Evolutionary conservation across 2,113 vertebrate species (phyloP), one percentile per base, ranked within the genome.

Genomic region (Petromus typicus): DNA sequence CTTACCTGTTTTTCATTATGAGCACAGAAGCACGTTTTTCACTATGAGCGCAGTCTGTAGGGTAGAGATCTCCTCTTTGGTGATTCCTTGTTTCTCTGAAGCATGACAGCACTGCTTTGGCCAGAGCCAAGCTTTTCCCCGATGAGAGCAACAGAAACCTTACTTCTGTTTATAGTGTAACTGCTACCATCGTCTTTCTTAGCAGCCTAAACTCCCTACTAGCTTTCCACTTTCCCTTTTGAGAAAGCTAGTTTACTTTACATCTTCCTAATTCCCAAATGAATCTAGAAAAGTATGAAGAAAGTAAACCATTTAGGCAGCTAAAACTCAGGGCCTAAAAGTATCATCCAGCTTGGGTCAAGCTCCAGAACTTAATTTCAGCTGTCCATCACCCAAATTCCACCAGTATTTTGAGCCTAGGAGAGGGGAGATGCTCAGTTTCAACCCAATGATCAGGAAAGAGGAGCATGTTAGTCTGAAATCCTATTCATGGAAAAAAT

Each of bases 341-440:
- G 25, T 73, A 81, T 51, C 45, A 76, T 34, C 73, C 51, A 17
- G 54, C 51, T 86, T 81, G 51, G 10, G 45, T 86, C 51, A 83
- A 89, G 5, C 80, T 71, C 48, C 27, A 25, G 45, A 34, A 75
- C 37, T 89, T 27, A 13, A 25, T 90, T 91, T 85, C 27, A 86
- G 91, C 79, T 78, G 3, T 54, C 30, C 69, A 32, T 89, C 82
- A 88, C 6, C 69, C 86, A 95, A 96, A 86, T 84, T 67, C 59
- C 34, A 1, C 37, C 30, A 13, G 23, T 51, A 9, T 61, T 23
- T 7, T 45, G 30, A 17, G n/a, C 40, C 51, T 51, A 59, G 78
- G 48, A 45, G 5, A 0, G 7, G 56, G 16, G 43, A 27, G 43
- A 17, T 69, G 48, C 75, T 90, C 57, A 45, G 2, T 95, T 96